These are phyloP conservation scores for Platysteira castanea DNA, from an alignment of 2,113 vertebrate species.

Conservation along the genomic window DNA sequence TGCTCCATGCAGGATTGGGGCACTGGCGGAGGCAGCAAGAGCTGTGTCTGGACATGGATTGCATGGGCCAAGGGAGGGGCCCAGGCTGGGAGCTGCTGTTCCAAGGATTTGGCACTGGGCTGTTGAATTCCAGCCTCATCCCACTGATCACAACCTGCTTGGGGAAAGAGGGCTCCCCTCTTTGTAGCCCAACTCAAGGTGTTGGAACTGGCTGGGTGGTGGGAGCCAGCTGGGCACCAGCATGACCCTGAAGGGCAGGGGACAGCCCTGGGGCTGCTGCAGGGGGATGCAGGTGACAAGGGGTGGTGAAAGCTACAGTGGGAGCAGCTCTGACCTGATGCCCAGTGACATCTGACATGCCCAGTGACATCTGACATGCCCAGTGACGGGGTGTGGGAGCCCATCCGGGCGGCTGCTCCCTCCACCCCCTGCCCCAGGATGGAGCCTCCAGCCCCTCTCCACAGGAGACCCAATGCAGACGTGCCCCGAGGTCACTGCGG, in stretches of 20 bases:
- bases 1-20: neutral
- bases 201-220: neutral
- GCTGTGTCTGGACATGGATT: neutral
- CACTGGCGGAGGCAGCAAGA: neutral
- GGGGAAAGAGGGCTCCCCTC: neutral
- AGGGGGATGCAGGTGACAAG: neutral
- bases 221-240: neutral
- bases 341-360: neutral
- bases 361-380: neutral
- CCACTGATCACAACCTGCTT: neutral
- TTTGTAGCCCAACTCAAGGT: rapidly evolving
- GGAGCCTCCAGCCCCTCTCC: neutral
- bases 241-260: neutral
- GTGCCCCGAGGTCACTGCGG: neutral
- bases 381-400: neutral
- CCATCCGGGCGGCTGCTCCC: neutral
- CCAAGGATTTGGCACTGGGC: neutral
- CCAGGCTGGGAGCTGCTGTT: neutral
- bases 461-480: rapidly evolving
- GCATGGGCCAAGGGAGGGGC: neutral
- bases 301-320: neutral
- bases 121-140: neutral
- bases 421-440: neutral
- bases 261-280: neutral
- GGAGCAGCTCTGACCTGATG: neutral